These are phyloP conservation scores for Metridium senile DNA, from an alignment of 92 coral and sea anemone species.

Conservation along the genomic window DNA sequence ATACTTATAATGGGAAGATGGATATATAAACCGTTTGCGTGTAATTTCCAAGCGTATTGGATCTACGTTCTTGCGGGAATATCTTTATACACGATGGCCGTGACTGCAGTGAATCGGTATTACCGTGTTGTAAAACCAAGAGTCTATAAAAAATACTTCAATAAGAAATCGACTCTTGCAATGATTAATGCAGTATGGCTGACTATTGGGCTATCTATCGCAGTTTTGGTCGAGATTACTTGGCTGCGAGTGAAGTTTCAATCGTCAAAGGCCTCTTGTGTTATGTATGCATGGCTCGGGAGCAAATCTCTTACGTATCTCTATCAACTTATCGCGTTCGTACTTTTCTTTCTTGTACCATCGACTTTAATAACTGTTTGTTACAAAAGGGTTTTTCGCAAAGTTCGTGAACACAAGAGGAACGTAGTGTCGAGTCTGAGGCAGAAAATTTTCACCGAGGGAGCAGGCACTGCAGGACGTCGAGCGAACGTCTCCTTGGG, in stretches of 20 bases:
- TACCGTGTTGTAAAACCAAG: constrained; percentile 46
- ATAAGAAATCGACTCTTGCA: constrained; percentile 18
- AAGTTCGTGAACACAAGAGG: constrained; percentile 25
- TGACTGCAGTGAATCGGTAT: constrained; percentile 38
- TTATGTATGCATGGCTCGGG: constrained; percentile 38
- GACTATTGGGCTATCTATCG: constrained; percentile 9
- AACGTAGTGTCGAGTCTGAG: constrained; percentile 7
- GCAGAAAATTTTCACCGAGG: no score
- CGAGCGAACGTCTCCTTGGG: no score
- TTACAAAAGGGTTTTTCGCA: constrained; percentile 27
- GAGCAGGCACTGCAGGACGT: no score
- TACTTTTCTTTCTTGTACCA: constrained; percentile 45
- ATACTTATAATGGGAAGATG: constrained; percentile 30
- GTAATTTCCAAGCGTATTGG: constrained; percentile 44
- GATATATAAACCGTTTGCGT: constrained; percentile 20
- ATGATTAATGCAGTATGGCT: constrained; percentile 22
- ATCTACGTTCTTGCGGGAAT: constrained; percentile 41
- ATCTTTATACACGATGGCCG: constrained; percentile 43
- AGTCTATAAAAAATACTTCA: constrained; percentile 20
- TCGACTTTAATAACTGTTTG: constrained; percentile 23
- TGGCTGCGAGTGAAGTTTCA: constrained; percentile 40
- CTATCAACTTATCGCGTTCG: constrained; percentile 37
- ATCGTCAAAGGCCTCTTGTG: constrained; percentile 45
- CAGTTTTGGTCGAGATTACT: neutral
- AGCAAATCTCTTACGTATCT: constrained; percentile 21